Evolutionary conservation across 2,888 invertebrate species (phyloP).

Genomic region (Polymixis lichenea): DNA sequence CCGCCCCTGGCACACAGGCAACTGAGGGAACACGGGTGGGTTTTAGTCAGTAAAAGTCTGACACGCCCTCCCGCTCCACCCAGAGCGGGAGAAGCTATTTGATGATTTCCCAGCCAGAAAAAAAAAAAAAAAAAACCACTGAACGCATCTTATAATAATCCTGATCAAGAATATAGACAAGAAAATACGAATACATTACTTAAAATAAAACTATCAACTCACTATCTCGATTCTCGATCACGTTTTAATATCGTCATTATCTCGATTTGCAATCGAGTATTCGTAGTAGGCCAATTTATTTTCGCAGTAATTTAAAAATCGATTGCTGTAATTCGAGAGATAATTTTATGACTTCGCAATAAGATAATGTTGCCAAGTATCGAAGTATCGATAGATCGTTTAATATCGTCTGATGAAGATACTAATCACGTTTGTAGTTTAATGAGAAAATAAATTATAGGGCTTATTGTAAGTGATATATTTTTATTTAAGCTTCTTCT

Average conservation of each 20-base stretch:
- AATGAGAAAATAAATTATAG: conserved; percentile 10
- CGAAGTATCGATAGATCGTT: conserved; percentile 16
- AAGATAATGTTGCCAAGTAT: conserved; percentile 47
- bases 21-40: no score
- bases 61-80: no score
- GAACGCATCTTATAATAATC: conserved; percentile 4
- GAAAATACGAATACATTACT: conserved; percentile 21
- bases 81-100: no score
- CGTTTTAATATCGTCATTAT: conserved; percentile 45
- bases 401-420: conserved; percentile 23
- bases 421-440: conserved; percentile 14
- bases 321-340: conserved; percentile 49
- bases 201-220: conserved; percentile 22
- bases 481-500: background rate
- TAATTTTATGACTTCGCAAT: conserved; percentile 62
- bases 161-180: conserved; percentile 16
- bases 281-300: conserved; percentile 49
- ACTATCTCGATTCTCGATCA: conserved; percentile 53
- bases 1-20: no score
- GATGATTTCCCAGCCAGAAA: no score
- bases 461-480: background rate
- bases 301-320: conserved; percentile 52
- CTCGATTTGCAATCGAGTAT: conserved; percentile 54
- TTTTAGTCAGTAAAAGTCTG: no score
- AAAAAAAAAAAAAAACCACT: no score